Percentiles rank a stretch among this genome's conserved stretches.
phyloP scores from a whole-genome alignment of 2,113 vertebrate species.

The Dissostichus mawsoni region DNA sequence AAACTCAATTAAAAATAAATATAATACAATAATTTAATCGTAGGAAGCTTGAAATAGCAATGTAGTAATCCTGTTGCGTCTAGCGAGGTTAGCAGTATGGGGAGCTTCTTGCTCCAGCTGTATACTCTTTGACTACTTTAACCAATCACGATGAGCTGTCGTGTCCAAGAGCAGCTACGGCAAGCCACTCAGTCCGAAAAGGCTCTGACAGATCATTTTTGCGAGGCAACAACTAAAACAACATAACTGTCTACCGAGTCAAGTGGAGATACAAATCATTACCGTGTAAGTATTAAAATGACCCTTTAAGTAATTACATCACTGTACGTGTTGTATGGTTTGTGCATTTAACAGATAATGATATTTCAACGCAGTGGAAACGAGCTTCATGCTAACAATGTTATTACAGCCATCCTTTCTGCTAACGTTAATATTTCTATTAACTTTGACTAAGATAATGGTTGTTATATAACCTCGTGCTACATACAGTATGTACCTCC shows the following conservation, averaged over 20 bases:
- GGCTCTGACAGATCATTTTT: neutral
- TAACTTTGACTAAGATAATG: neutral
- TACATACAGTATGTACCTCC: no score
- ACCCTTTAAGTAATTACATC: accelerated
- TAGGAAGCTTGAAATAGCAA: neutral
- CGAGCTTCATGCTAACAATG: neutral
- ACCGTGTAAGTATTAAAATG: neutral
- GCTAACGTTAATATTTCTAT: neutral
- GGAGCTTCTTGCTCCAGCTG: constrained; percentile 6
- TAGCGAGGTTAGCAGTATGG: neutral
- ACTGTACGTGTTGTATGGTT: accelerated
- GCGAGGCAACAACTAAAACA: neutral
- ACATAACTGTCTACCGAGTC: constrained; percentile 1
- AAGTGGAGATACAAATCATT: neutral
- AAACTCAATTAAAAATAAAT: no score
- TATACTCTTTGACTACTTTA: neutral
- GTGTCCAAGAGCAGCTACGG: constrained; percentile 82
- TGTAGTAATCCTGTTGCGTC: neutral
- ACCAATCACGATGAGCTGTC: constrained; percentile 84
- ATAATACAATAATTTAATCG: no score
- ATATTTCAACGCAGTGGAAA: neutral
- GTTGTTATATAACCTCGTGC: neutral
- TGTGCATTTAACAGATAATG: neutral
- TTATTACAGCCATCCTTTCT: neutral
- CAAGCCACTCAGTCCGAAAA: constrained; percentile 33